A percentile compares a stretch with the other conserved stretches of the same genome.
These are phyloP conservation scores for Heterocephalus glaber DNA, from an alignment of 2,113 vertebrate species.

Conservation along the genomic window DNA sequence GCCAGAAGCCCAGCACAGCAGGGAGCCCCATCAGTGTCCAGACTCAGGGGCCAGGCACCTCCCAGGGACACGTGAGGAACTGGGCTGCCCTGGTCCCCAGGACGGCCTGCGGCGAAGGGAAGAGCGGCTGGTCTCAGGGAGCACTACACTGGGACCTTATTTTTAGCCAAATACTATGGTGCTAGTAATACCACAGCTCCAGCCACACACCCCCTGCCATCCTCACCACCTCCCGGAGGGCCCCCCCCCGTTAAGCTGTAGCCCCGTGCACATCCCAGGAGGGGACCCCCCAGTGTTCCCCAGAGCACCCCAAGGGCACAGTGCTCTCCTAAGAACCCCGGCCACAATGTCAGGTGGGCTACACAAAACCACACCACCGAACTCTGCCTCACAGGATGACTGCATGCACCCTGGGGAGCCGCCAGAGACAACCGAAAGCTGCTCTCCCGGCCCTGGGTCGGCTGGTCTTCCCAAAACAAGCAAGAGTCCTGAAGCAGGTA, in stretches of 20 bases:
- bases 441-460: neutral
- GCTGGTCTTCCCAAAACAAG: neutral
- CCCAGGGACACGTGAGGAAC: neutral
- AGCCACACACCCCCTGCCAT: neutral
- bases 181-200: neutral
- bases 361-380: neutral
- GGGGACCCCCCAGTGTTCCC: too few relatives aligned
- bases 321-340: fast-evolving
- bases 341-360: fast-evolving
- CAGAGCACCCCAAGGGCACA: fast-evolving
- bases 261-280: too few relatives aligned
- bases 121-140: neutral
- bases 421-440: neutral
- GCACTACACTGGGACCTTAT: neutral
- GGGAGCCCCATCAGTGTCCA: fast-evolving
- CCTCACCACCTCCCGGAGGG: neutral
- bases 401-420: neutral
- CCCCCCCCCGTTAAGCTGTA: fast-evolving
- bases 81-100: neutral
- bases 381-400: neutral
- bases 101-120: neutral
- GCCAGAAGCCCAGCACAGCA: neutral
- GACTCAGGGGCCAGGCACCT: too few relatives aligned
- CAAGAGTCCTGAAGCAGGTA: neutral
- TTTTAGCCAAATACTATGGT: neutral